Conservation (phyloP, 1,140 invertebrate genomes). For the Hirudo medicinalis region DNA sequence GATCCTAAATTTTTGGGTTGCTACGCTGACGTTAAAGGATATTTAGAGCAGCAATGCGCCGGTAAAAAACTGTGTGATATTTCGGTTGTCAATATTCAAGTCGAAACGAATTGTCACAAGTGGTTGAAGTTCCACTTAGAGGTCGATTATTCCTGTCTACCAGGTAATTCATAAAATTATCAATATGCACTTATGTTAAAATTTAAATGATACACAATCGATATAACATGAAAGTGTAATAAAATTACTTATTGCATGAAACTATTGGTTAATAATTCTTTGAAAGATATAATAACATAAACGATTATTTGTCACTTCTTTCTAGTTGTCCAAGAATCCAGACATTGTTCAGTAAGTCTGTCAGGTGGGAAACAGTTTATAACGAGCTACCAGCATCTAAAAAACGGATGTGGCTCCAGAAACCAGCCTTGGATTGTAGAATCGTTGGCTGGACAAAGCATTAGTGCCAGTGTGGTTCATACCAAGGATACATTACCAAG, state of each 20-base stretch:
- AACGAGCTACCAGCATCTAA: background rate
- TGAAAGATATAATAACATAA: no score
- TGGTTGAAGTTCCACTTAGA: background rate
- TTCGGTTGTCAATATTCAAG: background rate
- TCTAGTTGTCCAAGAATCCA: background rate
- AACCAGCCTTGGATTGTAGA: no score
- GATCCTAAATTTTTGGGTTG: background rate
- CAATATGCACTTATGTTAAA: no score
- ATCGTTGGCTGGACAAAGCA: no score
- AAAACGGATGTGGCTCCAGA: background rate
- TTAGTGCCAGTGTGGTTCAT: no score
- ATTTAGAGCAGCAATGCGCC: background rate
- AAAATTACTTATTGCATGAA: no score
- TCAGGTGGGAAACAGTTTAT: background rate
- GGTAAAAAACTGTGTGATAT: background rate
- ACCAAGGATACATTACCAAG: no score
- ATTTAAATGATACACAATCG: no score
- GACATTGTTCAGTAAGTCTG: background rate
- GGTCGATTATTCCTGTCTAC: background rate
- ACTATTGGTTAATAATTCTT: no score
- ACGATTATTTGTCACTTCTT: no score
- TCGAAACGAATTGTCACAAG: background rate
- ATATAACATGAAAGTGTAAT: no score
- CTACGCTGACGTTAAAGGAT: background rate
- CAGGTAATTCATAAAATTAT: background rate